phyloP scores from a whole-genome alignment of 1,140 invertebrate species.

The Trachelipus rathkii region DNA sequence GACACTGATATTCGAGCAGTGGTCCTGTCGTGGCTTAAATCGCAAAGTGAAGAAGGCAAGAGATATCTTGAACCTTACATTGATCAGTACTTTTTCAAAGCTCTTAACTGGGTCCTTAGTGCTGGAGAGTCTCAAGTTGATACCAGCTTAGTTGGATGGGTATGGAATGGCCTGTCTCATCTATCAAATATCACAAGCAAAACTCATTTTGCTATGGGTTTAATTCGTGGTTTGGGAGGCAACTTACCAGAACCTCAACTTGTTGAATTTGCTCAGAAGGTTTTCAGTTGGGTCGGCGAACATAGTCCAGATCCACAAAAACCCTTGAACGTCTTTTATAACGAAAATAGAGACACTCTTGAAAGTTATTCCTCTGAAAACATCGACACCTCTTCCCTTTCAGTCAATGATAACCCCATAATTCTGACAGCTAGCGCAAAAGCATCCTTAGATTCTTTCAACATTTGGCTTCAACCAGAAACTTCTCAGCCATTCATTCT shows the following conservation, averaged over 20 bases:
- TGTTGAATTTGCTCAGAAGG: slow-evolving; percentile 60
- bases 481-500: slow-evolving; percentile 60
- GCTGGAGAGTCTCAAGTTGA: slow-evolving; percentile 58
- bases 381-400: slow-evolving; percentile 41
- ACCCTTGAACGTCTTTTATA: slow-evolving; percentile 59
- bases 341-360: slow-evolving; percentile 57
- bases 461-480: slow-evolving; percentile 56
- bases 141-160: slow-evolving; percentile 59
- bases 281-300: slow-evolving; percentile 48
- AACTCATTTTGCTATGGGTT: slow-evolving; percentile 61
- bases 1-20: slow-evolving; percentile 61
- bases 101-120: slow-evolving; percentile 53
- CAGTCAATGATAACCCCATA: slow-evolving; percentile 53
- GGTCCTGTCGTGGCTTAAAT: slow-evolving; percentile 56
- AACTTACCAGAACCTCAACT: slow-evolving; percentile 56
- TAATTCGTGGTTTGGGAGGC: slow-evolving; percentile 63
- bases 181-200: slow-evolving; percentile 53
- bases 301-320: slow-evolving; percentile 50
- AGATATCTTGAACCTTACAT: slow-evolving; percentile 52
- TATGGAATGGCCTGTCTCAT: slow-evolving; percentile 63
- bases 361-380: slow-evolving; percentile 54
- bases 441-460: slow-evolving; percentile 55
- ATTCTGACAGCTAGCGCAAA: slow-evolving; percentile 58
- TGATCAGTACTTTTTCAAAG: slow-evolving; percentile 64
- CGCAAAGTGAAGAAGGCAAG: slow-evolving; percentile 52